These are phyloP conservation scores for Episyrphus balteatus DNA, from an alignment of 1,140 invertebrate genomes.

Conservation along the genomic window DNA sequence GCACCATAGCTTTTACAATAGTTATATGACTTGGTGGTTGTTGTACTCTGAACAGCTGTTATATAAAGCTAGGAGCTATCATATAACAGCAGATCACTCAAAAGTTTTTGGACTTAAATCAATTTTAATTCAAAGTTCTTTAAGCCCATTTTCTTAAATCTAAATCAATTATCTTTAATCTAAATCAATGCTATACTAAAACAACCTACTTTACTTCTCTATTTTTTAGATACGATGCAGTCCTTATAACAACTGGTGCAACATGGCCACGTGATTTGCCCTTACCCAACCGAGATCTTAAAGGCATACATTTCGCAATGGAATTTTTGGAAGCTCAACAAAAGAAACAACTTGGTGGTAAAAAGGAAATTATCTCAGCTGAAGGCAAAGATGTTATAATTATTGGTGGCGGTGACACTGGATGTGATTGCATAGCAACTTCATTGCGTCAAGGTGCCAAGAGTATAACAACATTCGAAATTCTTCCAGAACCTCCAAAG, in stretches of 20 bases:
- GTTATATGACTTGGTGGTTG: too few relatives aligned
- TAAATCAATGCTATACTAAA: not conserved
- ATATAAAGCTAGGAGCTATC: too few relatives aligned
- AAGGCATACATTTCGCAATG: constrained; percentile 93
- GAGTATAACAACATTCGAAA: constrained; percentile 93
- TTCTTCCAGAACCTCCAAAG: constrained; percentile 81
- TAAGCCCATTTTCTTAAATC: too few relatives aligned
- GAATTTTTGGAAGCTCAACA: constrained; percentile 96
- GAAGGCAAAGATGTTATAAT: constrained; percentile 93
- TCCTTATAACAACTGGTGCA: constrained; percentile 84
- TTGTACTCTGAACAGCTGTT: too few relatives aligned
- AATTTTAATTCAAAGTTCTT: too few relatives aligned
- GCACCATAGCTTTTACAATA: too few relatives aligned
- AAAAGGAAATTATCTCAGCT: constrained; percentile 53
- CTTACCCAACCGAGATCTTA: constrained; percentile 69
- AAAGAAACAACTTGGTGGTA: constrained; percentile 77
- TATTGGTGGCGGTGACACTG: constrained; percentile 98
- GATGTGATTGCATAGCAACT: constrained; percentile 98
- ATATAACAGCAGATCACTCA: too few relatives aligned
- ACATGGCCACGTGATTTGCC: constrained; percentile 92
- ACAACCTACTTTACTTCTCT: not conserved
- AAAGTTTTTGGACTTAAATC: too few relatives aligned
- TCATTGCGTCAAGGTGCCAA: constrained; percentile 94
- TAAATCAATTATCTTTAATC: too few relatives aligned
- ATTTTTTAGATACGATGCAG: constrained; percentile 59